Conservation (phyloP, 1,140 invertebrate genomes). For the Drosophila kohkoa region DNA sequence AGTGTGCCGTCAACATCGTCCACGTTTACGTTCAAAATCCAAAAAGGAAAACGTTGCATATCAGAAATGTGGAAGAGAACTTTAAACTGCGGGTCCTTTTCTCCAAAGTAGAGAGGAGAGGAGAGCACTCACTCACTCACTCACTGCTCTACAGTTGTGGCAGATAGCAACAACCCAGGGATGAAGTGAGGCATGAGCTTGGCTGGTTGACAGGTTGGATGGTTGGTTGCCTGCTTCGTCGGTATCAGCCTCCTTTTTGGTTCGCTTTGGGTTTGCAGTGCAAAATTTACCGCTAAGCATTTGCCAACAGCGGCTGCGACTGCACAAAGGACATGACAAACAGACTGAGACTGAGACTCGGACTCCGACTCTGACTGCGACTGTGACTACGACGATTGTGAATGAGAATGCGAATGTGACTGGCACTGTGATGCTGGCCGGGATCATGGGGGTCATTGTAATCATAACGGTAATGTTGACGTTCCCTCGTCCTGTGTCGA, state of each 20-base stretch:
- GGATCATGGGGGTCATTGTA: constrained; percentile 75
- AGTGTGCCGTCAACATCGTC: constrained; percentile 56
- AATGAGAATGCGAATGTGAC: constrained; percentile 27
- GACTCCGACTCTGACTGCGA: constrained; percentile 21
- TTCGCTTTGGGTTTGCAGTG: constrained; percentile 37
- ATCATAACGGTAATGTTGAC: constrained; percentile 65
- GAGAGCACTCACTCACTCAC: not conserved
- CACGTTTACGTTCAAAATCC: constrained; percentile 4
- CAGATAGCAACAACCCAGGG: constrained; percentile 11
- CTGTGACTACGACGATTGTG: constrained; percentile 33
- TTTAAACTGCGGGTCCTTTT: constrained; percentile 51
- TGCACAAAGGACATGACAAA: constrained; percentile 44
- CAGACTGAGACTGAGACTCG: constrained; percentile 18
- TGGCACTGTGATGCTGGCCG: constrained; percentile 48
- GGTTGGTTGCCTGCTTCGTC: constrained; percentile 20
- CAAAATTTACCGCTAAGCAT: constrained; percentile 76
- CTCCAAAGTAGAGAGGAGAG: not conserved
- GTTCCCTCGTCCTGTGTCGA: constrained; percentile 20
- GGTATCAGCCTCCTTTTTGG: constrained; percentile 16
- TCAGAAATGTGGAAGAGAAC: constrained; percentile 43
- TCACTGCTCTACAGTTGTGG: not conserved
- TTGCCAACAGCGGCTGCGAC: constrained; percentile 56
- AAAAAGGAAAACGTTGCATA: constrained; percentile 39
- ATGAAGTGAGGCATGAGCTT: constrained; percentile 35
- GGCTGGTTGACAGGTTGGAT: constrained; percentile 21